A percentile compares a stretch with the other conserved stretches of the same genome.
Evolutionary conservation across 2,113 vertebrate species (phyloP).

Genomic region (Drymodes brunneopygia): DNA sequence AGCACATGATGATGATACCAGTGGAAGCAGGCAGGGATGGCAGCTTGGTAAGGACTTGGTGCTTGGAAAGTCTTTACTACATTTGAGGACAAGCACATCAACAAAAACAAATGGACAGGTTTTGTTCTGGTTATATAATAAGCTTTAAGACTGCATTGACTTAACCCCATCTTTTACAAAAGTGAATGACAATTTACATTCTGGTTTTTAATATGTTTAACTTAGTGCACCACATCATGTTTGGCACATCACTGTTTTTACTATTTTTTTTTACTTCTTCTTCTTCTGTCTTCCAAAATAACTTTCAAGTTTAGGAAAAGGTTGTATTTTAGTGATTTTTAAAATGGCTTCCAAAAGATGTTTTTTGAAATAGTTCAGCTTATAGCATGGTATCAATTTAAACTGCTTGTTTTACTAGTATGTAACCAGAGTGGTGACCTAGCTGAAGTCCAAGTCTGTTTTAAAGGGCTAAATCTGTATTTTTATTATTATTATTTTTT

Average conservation of each 20-base stretch:
- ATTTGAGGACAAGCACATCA: neutral
- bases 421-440: neutral
- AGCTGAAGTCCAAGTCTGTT: neutral
- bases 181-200: neutral
- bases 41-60: neutral
- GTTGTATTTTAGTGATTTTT: neutral
- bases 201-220: neutral
- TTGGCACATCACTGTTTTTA: neutral
- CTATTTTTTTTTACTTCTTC: neutral
- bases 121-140: neutral
- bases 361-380: accelerated
- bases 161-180: neutral
- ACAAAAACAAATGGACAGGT: neutral
- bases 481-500: neutral
- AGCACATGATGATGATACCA: neutral
- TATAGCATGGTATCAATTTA: neutral
- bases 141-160: neutral
- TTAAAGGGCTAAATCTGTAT: neutral
- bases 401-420: neutral
- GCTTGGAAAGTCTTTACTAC: neutral
- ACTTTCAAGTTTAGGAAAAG: neutral
- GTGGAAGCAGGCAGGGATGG: neutral
- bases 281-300: neutral
- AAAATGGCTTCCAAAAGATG: neutral
- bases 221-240: neutral